Base-by-base conservation (phyloP, 2,797 vertebrate species). In the Fistularia tabacaria region DNA sequence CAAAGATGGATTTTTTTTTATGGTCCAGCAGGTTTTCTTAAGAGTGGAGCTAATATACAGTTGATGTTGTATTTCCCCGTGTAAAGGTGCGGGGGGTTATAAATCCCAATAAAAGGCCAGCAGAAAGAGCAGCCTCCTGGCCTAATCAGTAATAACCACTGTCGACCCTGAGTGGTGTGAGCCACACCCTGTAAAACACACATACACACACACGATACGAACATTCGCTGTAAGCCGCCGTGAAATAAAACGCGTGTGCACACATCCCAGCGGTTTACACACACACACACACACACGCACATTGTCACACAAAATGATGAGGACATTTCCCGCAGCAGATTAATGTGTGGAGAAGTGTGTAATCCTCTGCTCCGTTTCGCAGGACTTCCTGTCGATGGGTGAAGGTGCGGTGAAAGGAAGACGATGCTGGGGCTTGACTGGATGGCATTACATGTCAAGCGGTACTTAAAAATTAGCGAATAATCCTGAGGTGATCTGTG, bases 131-230 rank as follows among this genome's bases (percentile, higher is more conserved):
- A 61, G 55, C 60, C 63, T 75, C 59, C 68, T 69, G 66, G 61
- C 62, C 56, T 46, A 66, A 76, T 82, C 78, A 83, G 76, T 82
- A 79, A 72, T 68, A 62, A 67, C 47, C 14, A 9, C 70, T 60
- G 55, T 61, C 77, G 67, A 74, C 71, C 64, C 64, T 36, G 41
- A 62, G 44, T 66, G 57, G 49, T 57, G 57, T 39, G 40, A 57
- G 67, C 80, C 70, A 69, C 77, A 53, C 77, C 81, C 71, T 71
- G 53, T 62, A 68, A 59, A 49, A 62, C 51, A 58, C 57, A 48
- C 46, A 49, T 47, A 13, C 56, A 60, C 59, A 60, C 48, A 62
- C 13, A 14, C 57, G 37, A 41, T 46, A 59, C n/a, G 39, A 36
- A 38, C 54, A 45, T 76, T 50, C 52, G 13, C 61, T 45, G 48